phyloP scores from a whole-genome alignment of 1,140 invertebrate species.

The Zaprionus africanus region DNA sequence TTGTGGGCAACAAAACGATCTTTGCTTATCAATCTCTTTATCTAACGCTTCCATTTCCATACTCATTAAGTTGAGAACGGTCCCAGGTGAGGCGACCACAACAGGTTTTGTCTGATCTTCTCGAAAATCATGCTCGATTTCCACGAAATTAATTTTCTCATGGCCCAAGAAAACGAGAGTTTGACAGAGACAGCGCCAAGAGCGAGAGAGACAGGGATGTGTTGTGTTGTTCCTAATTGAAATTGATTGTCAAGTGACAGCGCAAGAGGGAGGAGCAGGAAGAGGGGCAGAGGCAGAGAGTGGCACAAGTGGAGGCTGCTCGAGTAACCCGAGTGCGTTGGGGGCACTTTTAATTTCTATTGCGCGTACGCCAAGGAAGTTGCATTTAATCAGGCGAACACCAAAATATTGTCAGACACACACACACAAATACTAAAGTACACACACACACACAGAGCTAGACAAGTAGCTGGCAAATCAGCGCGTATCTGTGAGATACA shows the following conservation, averaged over 20 bases:
- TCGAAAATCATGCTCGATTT: constrained; percentile 71
- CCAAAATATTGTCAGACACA: constrained; percentile 34
- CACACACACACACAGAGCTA: constrained; percentile 14
- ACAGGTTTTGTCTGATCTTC: constrained; percentile 50
- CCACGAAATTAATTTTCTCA: constrained; percentile 75
- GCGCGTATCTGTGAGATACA: constrained; percentile 69
- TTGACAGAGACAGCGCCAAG: constrained; percentile 7
- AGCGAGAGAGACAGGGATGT: constrained; percentile 5
- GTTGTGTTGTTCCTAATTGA: constrained; percentile 55
- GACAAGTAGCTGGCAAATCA: constrained; percentile 54
- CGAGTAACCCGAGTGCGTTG: constrained; percentile 22
- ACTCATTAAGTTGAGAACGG: constrained; percentile 60
- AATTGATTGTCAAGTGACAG: constrained; percentile 62
- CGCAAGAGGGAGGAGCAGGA: not conserved
- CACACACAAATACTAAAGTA: constrained; percentile 2
- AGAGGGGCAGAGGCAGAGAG: too few species aligned
- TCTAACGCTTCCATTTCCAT: constrained; percentile 63
- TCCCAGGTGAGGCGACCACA: constrained; percentile 12
- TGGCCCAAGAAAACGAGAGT: constrained; percentile 59
- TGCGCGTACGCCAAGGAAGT: constrained; percentile 60
- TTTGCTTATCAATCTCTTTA: constrained; percentile 55
- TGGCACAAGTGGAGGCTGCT: constrained; percentile 19
- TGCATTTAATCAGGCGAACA: constrained; percentile 66
- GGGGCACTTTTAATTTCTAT: constrained; percentile 52
- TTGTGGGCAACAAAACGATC: constrained; percentile 44